A percentile compares a stretch with the other conserved stretches of the same genome.
phyloP scores from a whole-genome alignment of 2,797 vertebrate species.

The Momotus momota region DNA sequence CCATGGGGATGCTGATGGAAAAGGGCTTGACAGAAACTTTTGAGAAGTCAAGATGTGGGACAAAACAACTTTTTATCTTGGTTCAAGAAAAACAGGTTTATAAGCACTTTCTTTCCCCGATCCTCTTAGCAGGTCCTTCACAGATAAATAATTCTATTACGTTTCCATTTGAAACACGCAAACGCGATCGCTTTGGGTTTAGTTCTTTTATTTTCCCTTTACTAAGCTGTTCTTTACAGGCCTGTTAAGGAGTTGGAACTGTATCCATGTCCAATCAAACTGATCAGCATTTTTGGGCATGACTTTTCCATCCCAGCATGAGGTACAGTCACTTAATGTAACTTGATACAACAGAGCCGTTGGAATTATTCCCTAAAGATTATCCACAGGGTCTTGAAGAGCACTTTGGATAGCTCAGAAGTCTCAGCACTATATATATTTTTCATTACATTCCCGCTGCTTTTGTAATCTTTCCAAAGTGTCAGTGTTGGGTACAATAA shows the following conservation, averaged over 20 bases:
- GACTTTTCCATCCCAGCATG: slow-evolving; percentile 20
- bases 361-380: slow-evolving; percentile 50
- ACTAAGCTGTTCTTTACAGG: background rate
- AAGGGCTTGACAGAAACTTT: background rate
- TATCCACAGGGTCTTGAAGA: slow-evolving; percentile 44
- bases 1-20: background rate
- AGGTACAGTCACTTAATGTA: background rate
- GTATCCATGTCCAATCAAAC: slow-evolving; percentile 6
- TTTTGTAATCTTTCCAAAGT: slow-evolving; percentile 44
- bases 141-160: slow-evolving; percentile 7
- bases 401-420: slow-evolving; percentile 23
- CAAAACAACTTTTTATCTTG: background rate
- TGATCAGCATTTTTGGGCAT: background rate
- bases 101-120: background rate
- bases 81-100: background rate
- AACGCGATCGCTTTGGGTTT: background rate
- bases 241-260: background rate
- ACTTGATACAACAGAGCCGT: background rate
- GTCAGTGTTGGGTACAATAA: background rate
- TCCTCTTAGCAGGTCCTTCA: background rate
- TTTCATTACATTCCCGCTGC: slow-evolving; percentile 57
- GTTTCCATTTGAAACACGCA: background rate
- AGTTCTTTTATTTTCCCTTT: background rate
- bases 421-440: background rate
- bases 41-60: background rate